Evolutionary conservation across 2,888 invertebrate genomes (phyloP), one percentile per base, ranked within the genome.

Genomic region (Adela reaumurella): DNA sequence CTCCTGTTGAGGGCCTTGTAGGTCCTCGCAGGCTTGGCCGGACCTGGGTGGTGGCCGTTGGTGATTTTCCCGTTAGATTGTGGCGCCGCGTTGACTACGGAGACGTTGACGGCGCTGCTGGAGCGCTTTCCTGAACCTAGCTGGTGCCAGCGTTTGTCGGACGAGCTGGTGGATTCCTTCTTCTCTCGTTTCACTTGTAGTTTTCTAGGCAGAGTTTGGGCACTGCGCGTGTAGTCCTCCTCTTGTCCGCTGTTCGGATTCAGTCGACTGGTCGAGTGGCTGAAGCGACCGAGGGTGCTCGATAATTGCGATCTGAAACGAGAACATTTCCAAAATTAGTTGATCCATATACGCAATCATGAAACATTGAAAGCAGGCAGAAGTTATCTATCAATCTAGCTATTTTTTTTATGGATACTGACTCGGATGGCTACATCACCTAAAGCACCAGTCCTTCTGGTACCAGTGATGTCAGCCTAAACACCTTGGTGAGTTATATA

Each of bases 201-300:
- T 61, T 85, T 85, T 17, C 92, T 81, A 3, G 92, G 92, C 54
- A 92, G 70, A 1, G 92, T 92, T 67, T 92, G 92, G 0, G 87
- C 84, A 56, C 82, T 86, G 49, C 88, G 74, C 51, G 80, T 71
- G 57, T 82, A 74, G 48, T 82, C 79, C 60, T 81, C 78, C 51
- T 76, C 74, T 3, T 67, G 58, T 56, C 73, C 74, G 68, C 67
- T 68, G 68, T 83, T 71, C 69, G 85, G 70, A 55, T 82, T 81
- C 58, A 90, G 70, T 52, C 90, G 84, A 64, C 89, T 85, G 46
- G 89, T 88, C 18, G 90, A 89, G 71, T 91, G 92, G 79, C 90
- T 91, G 74, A 90, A 87, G 55, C 92, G 85, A 52, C 91, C 92
- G 59, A 92, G 79, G 35, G 91, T 91, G 59, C 87, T 89, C 59